Percentiles rank a stretch among this genome's conserved stretches.
Conservation (phyloP, 2,113 vertebrate species). For the Puma concolor region DNA sequence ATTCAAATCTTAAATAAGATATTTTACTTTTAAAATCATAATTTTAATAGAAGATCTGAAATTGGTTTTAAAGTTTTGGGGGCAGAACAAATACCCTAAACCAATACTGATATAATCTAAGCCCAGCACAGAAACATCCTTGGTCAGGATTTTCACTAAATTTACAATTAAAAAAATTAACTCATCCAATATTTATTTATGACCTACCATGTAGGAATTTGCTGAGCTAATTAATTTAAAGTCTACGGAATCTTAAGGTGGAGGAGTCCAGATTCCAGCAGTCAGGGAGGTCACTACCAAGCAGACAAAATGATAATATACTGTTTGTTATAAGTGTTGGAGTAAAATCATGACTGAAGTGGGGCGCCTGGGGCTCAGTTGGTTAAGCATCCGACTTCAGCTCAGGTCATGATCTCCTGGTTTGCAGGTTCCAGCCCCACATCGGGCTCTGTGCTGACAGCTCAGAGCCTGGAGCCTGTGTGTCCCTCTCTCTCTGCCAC, state of each 20-base stretch:
- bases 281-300: background rate
- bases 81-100: background rate
- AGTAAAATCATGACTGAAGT: accelerated
- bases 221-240: background rate
- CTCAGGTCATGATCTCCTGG: no score
- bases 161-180: background rate
- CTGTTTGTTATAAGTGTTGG: accelerated
- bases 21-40: conserved; percentile 35
- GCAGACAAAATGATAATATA: accelerated
- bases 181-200: background rate
- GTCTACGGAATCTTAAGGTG: background rate
- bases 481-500: no score
- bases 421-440: no score
- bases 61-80: background rate
- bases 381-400: no score
- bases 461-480: no score
- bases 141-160: background rate
- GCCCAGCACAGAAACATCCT: background rate
- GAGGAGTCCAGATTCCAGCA: no score
- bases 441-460: no score
- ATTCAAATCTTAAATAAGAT: background rate
- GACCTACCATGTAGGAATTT: background rate
- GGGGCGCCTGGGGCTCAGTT: no score
- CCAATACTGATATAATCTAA: background rate
- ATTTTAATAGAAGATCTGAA: background rate